These are phyloP conservation scores for Aradophagus sp. DNA, from an alignment of 1,140 invertebrate genomes.

Conservation along the genomic window DNA sequence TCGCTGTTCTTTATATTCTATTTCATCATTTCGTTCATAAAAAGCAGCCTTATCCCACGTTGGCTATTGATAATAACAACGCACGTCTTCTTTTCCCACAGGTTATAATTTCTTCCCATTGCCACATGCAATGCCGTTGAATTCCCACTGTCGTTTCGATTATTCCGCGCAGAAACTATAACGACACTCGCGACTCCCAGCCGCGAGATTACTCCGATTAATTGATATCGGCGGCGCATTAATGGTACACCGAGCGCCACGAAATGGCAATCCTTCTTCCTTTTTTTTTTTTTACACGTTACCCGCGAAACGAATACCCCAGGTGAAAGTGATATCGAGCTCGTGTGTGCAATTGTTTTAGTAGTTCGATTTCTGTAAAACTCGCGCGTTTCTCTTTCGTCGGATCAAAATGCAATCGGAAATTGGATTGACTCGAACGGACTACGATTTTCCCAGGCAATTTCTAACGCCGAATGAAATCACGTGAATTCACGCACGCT, in stretches of 20 bases:
- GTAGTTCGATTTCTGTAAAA: conserved; percentile 53
- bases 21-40: too few species aligned
- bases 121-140: conserved; percentile 8
- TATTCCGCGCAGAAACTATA: conserved; percentile 10
- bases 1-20: too few species aligned
- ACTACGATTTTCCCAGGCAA: conserved; percentile 41
- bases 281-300: conserved; percentile 25
- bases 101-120: conserved; percentile 30
- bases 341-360: conserved; percentile 45
- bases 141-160: conserved; percentile 6
- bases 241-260: conserved; percentile 6
- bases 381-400: conserved; percentile 45
- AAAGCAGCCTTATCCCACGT: conserved; percentile 24
- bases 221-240: conserved; percentile 26
- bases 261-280: neutral
- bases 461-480: neutral
- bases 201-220: conserved; percentile 13
- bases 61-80: conserved; percentile 32
- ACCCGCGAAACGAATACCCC: conserved; percentile 24
- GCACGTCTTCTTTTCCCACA: conserved; percentile 18
- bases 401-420: conserved; percentile 28
- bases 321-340: conserved; percentile 46
- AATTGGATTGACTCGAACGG: conserved; percentile 25
- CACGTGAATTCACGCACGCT: too few species aligned
- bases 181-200: conserved; percentile 5